phyloP scores from a whole-genome alignment of 2,797 vertebrate genomes.

The Chanos chanos region DNA sequence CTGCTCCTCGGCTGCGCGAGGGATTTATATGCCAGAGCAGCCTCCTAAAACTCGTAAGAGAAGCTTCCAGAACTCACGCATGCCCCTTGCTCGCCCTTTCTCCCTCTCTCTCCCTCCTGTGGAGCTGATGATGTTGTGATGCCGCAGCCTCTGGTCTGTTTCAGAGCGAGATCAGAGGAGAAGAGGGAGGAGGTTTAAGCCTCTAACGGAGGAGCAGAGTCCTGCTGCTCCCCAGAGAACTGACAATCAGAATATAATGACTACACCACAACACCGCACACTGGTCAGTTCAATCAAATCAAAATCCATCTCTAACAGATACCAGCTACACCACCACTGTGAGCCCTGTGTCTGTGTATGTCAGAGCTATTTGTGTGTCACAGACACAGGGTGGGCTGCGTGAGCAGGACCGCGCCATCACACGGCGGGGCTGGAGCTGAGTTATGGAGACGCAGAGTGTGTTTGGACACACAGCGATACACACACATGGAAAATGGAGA shows the following conservation, averaged over 20 bases:
- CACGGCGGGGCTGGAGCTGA: too few relatives aligned
- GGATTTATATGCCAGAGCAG: conserved; percentile 47
- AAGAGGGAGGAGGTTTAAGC: background rate
- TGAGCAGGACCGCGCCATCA: too few relatives aligned
- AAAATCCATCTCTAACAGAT: too few relatives aligned
- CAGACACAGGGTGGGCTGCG: too few relatives aligned
- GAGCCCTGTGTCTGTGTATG: too few relatives aligned
- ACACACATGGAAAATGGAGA: too few relatives aligned
- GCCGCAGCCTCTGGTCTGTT: background rate
- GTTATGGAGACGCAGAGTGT: too few relatives aligned
- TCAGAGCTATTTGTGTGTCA: too few relatives aligned
- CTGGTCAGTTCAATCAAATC: too few relatives aligned
- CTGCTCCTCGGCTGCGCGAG: background rate
- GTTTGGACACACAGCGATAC: too few relatives aligned
- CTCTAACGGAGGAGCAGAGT: background rate
- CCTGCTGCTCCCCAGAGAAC: conserved; percentile 8
- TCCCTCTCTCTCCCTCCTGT: background rate
- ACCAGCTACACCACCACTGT: too few relatives aligned
- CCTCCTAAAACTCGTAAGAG: background rate
- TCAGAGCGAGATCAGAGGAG: conserved; percentile 24
- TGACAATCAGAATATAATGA: background rate
- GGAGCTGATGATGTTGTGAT: background rate
- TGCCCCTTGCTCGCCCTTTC: conserved; percentile 12
- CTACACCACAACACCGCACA: background rate
- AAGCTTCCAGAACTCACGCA: conserved; percentile 47